These are phyloP conservation scores for Pammene fasciana DNA, from an alignment of 2,888 invertebrate species.

Conservation along the genomic window DNA sequence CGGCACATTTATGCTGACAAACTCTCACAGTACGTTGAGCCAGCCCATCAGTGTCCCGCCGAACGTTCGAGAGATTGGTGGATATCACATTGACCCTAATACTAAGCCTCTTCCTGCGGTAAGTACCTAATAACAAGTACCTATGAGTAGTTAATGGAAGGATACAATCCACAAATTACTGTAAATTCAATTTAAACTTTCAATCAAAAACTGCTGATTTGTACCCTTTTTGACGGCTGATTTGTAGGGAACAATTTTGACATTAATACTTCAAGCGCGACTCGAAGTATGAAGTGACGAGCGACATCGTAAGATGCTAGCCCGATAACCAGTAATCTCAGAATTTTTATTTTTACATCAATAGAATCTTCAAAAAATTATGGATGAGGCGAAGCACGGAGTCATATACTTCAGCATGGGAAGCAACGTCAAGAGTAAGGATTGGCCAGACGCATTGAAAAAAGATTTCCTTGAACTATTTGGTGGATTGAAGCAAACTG, in stretches of 20 bases:
- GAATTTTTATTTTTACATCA: constrained; percentile 1
- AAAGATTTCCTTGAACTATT: constrained; percentile 61
- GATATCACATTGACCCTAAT: constrained; percentile 51
- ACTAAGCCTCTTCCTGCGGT: constrained; percentile 53
- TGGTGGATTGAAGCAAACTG: constrained; percentile 65
- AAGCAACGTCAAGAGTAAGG: constrained; percentile 62
- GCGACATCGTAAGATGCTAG: too few species aligned
- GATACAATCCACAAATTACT: too few species aligned
- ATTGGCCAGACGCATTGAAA: constrained; percentile 57
- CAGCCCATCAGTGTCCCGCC: constrained; percentile 37
- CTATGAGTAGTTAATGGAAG: neutral
- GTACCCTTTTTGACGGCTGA: too few species aligned
- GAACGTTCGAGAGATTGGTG: constrained; percentile 45
- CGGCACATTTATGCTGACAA: constrained; percentile 47
- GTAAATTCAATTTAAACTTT: too few species aligned
- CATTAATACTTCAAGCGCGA: too few species aligned
- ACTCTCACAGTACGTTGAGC: constrained; percentile 37
- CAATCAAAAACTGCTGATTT: too few species aligned
- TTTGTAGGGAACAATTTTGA: too few species aligned
- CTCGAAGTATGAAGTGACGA: too few species aligned
- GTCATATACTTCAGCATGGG: constrained; percentile 77
- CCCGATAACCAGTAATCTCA: too few species aligned
- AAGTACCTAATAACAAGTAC: too few species aligned
- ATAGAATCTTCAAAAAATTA: constrained; percentile 58
- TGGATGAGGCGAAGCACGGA: constrained; percentile 66